Evolutionary conservation across 2,797 vertebrate genomes (phyloP), one percentile per base, ranked within the genome.

Genomic region (Petrocephalus schoutedeni): DNA sequence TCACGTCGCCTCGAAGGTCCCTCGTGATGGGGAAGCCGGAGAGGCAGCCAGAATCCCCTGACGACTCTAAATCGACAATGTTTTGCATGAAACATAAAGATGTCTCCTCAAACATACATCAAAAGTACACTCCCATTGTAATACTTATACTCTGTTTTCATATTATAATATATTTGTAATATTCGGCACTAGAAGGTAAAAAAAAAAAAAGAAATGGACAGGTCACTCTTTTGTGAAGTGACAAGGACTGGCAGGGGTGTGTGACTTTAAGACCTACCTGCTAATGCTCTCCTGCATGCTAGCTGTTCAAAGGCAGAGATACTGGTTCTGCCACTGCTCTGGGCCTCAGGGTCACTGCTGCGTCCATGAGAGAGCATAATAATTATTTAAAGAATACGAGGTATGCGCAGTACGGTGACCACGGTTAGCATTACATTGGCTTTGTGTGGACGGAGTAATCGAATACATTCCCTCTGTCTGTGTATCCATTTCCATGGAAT

Each of bases 311-410:
- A 45, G 71, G 19, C 0, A 3, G 10, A 41, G 36, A 77, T 12
- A 5, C 23, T 67, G 9, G 3, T 64, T 12, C 67, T 41, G 67
- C 14, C 12, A 6, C 67, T 41, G 32, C 32, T 2, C 1, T 36
- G 6, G 36, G 71, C 32, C 71, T n/a, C 71, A 1, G 28, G 67
- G 67, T 74, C 28, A 41, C 67, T 19, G 67, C 67, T 2, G 32
- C 19, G 71, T 77, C 41, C 16, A 19, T 19, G 71, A 41, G 32
- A 74, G 32, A 74, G 2, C 32, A 45, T 77, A 41, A 77, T 16
- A 77, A 77, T 77, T n/a, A 77, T 77, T 45, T 77, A 77, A 77
- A 45, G 71, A 77, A 45, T 77, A 77, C 36, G 19, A 45, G 71
- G 36, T 36, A 77, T 77, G 36, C 36, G 1, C 16, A 45, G 71